A percentile compares a stretch with the other conserved stretches of the same genome.
phyloP scores from a whole-genome alignment of 2,888 invertebrate species.

The Agrotis clavis region DNA sequence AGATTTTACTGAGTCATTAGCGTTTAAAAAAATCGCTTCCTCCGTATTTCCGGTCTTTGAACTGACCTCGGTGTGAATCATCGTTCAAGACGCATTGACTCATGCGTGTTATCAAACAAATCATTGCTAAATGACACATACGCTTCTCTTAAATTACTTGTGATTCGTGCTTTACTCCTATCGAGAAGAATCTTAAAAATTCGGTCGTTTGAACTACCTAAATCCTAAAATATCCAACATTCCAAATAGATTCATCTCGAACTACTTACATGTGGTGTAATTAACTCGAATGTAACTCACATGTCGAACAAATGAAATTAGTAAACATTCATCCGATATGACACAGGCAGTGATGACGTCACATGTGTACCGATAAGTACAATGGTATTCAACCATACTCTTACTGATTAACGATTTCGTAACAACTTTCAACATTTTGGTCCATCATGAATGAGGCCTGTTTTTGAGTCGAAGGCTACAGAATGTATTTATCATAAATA shows the following conservation, averaged over 20 bases:
- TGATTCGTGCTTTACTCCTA: conserved; percentile 59
- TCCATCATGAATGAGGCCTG: conserved; percentile 50
- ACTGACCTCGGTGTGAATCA: conserved; percentile 65
- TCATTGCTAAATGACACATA: conserved; percentile 70
- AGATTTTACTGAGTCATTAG: conserved; percentile 62
- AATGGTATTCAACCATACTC: conserved; percentile 55
- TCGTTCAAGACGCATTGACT: conserved; percentile 70
- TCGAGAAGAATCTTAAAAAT: conserved; percentile 56
- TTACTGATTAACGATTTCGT: conserved; percentile 58
- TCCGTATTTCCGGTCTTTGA: conserved; percentile 68
- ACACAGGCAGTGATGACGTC: conserved; percentile 60
- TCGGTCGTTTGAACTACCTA: conserved; percentile 40
- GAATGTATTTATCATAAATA: conserved; percentile 45
- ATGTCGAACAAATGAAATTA: conserved; percentile 53
- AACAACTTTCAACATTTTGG: conserved; percentile 54
- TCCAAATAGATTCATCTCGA: conserved; percentile 50
- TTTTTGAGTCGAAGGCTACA: conserved; percentile 48
- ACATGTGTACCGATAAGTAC: conserved; percentile 58
- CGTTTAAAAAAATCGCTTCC: conserved; percentile 66
- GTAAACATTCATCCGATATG: conserved; percentile 59
- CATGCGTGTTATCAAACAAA: conserved; percentile 77
- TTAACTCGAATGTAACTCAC: conserved; percentile 49
- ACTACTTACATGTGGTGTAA: conserved; percentile 51
- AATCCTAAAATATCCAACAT: conserved; percentile 30
- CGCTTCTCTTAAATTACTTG: conserved; percentile 51